Conservation (phyloP, 2,113 vertebrate genomes). For the Gavia stellata region DNA sequence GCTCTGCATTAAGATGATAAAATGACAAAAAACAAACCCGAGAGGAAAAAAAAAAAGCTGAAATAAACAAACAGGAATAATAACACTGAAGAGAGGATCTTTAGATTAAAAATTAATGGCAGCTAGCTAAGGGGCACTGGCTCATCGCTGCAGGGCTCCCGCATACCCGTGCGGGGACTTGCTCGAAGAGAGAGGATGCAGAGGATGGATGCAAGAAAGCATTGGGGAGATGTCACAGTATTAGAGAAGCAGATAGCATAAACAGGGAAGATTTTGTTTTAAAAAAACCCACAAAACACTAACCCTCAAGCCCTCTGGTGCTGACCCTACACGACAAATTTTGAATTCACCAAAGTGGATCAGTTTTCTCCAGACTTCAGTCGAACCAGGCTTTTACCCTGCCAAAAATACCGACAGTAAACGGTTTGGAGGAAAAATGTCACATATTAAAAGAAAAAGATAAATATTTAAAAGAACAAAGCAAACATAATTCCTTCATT, state of each 20-base stretch:
- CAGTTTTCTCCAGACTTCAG: not conserved
- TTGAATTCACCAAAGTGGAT: not conserved
- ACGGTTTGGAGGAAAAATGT: not conserved
- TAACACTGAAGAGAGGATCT: not conserved
- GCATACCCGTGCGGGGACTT: not conserved
- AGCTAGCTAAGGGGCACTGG: not conserved
- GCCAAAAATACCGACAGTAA: not conserved
- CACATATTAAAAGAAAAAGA: not conserved
- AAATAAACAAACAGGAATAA: not conserved
- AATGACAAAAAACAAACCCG: not conserved
- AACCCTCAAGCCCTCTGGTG: not conserved
- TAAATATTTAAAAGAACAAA: conserved; percentile 4
- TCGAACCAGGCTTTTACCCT: not conserved
- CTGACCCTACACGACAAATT: not conserved
- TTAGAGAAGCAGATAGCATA: not conserved
- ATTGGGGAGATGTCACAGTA: not conserved
- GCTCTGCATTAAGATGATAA: not conserved
- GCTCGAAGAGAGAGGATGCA: not conserved
- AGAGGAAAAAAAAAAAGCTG: not conserved
- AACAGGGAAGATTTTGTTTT: not conserved
- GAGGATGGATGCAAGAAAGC: not conserved
- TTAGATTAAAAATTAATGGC: not conserved
- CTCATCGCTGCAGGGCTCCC: not conserved
- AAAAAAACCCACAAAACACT: not conserved
- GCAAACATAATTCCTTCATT: not conserved